phyloP scores from a whole-genome alignment of 2,888 invertebrate species.

The Teinopalpus imperialis region DNA sequence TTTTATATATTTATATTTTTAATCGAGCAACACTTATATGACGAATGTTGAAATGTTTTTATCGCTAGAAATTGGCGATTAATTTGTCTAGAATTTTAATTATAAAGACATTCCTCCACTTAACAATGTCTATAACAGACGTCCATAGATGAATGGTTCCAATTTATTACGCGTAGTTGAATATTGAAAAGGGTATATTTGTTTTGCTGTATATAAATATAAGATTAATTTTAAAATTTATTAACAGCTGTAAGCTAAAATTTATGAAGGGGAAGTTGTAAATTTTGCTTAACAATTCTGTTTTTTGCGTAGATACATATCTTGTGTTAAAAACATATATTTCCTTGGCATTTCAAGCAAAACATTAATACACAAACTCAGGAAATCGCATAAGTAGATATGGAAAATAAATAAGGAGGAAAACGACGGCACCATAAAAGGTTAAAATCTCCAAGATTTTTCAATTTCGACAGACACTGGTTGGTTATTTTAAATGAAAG shows the following conservation, averaged over 20 bases:
- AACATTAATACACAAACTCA: slow-evolving; percentile 1
- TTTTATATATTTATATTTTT: too few species aligned
- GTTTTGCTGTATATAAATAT: not conserved
- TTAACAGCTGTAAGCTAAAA: not conserved
- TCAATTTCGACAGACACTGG: too few species aligned
- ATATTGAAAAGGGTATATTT: not conserved
- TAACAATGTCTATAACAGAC: not conserved
- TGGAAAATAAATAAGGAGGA: slow-evolving; percentile 22
- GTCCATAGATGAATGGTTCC: not conserved
- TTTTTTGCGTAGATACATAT: slow-evolving; percentile 16
- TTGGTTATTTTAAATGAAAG: too few species aligned
- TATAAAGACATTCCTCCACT: too few species aligned
- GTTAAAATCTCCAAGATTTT: slow-evolving; percentile 2
- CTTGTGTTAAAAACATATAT: slow-evolving; percentile 16
- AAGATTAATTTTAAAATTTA: slow-evolving; percentile 1
- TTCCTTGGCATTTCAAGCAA: slow-evolving; percentile 17
- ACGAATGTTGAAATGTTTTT: too few species aligned
- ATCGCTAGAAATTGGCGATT: too few species aligned
- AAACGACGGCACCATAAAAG: slow-evolving; percentile 2
- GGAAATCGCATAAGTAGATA: slow-evolving; percentile 10
- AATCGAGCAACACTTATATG: too few species aligned
- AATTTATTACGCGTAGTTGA: not conserved
- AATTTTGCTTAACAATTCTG: slow-evolving; percentile 7
- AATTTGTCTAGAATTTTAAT: too few species aligned
- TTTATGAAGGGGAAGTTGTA: slow-evolving; percentile 10